Evolutionary conservation across 2,797 vertebrate genomes (phyloP), one percentile per base, ranked within the genome.

Genomic region (Halcyon badia): DNA sequence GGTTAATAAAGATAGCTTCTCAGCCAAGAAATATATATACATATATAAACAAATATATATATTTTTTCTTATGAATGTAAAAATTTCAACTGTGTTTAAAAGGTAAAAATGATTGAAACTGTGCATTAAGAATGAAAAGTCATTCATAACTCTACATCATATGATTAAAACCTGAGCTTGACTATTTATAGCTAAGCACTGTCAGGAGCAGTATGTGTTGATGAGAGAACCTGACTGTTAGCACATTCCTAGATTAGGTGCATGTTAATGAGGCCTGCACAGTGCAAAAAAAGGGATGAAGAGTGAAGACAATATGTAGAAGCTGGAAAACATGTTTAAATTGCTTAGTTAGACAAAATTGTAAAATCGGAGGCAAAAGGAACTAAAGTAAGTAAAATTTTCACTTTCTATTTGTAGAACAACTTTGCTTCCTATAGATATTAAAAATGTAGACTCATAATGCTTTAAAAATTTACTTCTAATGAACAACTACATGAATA

Each of bases 171-270:
- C 37, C 56, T 92, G 61, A 89, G 30, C 66, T 76, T 80, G 78
- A 30, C n/a, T 92, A 60, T 92, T 93, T 96, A 87, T 64, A 94
- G 33, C 44, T 64, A 68, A 81, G 39, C 31, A 52, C 68, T 92
- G 48, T 85, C 75, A 87, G 65, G 21, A 61, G 41, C 64, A 64
- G 9, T 64, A n/a, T 39, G 60, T n/a, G 60, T 41, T 85, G 77
- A 85, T 89, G 60, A 92, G 46, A 73, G 66, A 84, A 89, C 31
- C 26, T 79, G 62, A n/a, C 20, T 86, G 33, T 31, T 33, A 76
- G 39, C 48, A 52, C 64, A 54, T 75, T 77, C 56, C 60, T 64
- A 80, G 71, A 52, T 87, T 80, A 85, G 60, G 14, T 42, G 22
- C 39, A 25, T 37, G 37, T 52, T 72, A 83, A 75, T 15, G 69